phyloP scores from a whole-genome alignment of 2,113 vertebrate genomes.

The Tetrax tetrax region DNA sequence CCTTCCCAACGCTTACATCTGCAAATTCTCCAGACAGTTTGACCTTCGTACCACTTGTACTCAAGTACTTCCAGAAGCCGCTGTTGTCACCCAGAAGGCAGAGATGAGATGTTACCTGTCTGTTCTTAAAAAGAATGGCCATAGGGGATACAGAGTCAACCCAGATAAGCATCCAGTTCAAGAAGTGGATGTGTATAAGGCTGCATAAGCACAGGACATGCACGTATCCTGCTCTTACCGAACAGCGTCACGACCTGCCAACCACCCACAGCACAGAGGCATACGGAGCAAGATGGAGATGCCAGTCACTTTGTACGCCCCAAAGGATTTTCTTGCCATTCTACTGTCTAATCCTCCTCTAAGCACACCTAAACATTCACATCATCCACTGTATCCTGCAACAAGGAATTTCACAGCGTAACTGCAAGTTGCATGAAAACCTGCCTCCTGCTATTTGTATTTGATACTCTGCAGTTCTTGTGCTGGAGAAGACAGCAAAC shows the following conservation, averaged over 20 bases:
- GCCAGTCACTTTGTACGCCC: not conserved
- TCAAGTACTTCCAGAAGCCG: not conserved
- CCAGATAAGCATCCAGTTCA: not conserved
- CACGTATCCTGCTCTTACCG: accelerated
- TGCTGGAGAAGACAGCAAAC: not conserved
- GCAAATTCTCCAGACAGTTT: accelerated
- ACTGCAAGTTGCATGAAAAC: not conserved
- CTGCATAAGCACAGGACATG: not conserved
- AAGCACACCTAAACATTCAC: not conserved
- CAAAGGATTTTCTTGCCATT: not conserved
- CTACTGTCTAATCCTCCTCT: not conserved
- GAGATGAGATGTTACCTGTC: not conserved
- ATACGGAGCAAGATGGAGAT: not conserved
- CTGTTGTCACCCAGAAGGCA: not conserved
- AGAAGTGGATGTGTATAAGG: not conserved
- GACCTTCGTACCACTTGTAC: not conserved
- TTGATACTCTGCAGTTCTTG: not conserved
- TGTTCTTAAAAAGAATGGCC: not conserved
- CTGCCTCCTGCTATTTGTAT: not conserved
- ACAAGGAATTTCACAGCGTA: accelerated
- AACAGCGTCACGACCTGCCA: not conserved
- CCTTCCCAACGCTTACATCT: not conserved
- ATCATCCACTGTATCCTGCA: not conserved
- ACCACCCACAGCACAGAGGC: not conserved
- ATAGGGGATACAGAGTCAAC: accelerated